Conservation (phyloP, 2,888 invertebrate species). For the Crossocerus cetratus region DNA sequence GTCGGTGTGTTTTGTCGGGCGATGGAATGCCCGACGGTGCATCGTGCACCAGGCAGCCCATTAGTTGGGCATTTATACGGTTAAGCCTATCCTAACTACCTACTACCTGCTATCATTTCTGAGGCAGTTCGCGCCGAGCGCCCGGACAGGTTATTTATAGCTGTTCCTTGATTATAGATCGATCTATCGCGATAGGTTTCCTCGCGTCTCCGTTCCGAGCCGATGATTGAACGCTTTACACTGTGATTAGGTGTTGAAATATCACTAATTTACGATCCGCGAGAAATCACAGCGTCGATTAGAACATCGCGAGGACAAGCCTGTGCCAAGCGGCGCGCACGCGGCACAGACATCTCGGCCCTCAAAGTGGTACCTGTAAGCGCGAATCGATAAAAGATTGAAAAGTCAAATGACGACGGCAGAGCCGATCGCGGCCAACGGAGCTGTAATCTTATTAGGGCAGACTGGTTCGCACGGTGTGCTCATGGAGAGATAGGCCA, state of each 20-base stretch:
- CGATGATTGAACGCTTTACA: not conserved
- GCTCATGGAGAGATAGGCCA: not conserved
- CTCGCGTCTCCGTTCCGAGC: slow-evolving; percentile 12
- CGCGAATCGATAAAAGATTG: no score
- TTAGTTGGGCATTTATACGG: slow-evolving; percentile 39
- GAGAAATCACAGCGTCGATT: not conserved
- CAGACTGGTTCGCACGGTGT: not conserved
- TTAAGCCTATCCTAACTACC: slow-evolving; percentile 22
- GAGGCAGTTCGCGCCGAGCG: slow-evolving; percentile 11
- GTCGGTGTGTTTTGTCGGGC: slow-evolving; percentile 11
- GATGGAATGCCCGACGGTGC: slow-evolving; percentile 9
- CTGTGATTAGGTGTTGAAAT: slow-evolving; percentile 20
- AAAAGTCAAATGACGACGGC: not conserved
- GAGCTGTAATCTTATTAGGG: slow-evolving; percentile 5
- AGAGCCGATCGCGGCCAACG: not conserved
- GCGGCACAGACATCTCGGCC: not conserved
- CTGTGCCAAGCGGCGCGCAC: not conserved
- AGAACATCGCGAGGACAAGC: not conserved
- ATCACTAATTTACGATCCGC: slow-evolving; percentile 22
- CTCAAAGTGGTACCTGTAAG: not conserved
- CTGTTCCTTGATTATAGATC: slow-evolving; percentile 24
- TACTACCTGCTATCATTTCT: slow-evolving; percentile 18
- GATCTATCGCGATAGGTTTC: slow-evolving; percentile 27
- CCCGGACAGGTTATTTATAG: slow-evolving; percentile 25
- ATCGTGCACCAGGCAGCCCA: slow-evolving; percentile 22